A percentile compares a stretch with the other conserved stretches of the same genome.
phyloP scores from a whole-genome alignment of 2,797 vertebrate genomes.

The Tenualosa thibaudeaui region DNA sequence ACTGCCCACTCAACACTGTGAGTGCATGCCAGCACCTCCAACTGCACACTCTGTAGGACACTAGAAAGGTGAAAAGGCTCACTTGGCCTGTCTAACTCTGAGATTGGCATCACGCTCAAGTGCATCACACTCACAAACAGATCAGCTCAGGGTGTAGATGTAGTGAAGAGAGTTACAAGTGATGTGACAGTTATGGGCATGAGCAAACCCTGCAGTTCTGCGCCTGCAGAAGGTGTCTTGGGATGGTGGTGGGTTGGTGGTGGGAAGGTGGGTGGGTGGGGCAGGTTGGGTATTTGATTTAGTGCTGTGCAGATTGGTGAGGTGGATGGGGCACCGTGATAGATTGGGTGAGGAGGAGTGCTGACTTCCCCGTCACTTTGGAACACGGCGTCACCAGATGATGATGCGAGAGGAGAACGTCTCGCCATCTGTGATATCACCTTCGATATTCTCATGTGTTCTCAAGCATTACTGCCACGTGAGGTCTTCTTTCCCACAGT shows the following conservation, averaged over 20 bases:
- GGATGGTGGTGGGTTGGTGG: not conserved
- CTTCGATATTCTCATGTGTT: slow-evolving; percentile 53
- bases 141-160: not conserved
- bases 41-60: not conserved
- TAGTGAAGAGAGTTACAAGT: slow-evolving; percentile 64
- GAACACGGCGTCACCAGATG: slow-evolving; percentile 49
- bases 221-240: not conserved
- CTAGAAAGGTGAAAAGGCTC: not conserved
- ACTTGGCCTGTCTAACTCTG: not conserved
- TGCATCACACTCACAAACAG: not conserved
- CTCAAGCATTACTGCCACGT: slow-evolving; percentile 48
- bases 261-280: not conserved
- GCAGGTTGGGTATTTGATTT: slow-evolving; percentile 32
- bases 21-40: not conserved
- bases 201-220: not conserved
- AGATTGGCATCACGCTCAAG: not conserved
- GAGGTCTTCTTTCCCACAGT: not conserved
- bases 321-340: slow-evolving; percentile 25
- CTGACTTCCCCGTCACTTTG: slow-evolving; percentile 48
- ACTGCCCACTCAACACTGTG: slow-evolving; percentile 35
- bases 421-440: slow-evolving; percentile 58
- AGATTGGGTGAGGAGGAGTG: slow-evolving; percentile 39
- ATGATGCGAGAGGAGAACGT: slow-evolving; percentile 47
- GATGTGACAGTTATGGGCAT: slow-evolving; percentile 63
- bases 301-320: slow-evolving; percentile 7